These are phyloP conservation scores for Odocoileus virginianus DNA, from an alignment of 2,113 vertebrate species.

Conservation along the genomic window DNA sequence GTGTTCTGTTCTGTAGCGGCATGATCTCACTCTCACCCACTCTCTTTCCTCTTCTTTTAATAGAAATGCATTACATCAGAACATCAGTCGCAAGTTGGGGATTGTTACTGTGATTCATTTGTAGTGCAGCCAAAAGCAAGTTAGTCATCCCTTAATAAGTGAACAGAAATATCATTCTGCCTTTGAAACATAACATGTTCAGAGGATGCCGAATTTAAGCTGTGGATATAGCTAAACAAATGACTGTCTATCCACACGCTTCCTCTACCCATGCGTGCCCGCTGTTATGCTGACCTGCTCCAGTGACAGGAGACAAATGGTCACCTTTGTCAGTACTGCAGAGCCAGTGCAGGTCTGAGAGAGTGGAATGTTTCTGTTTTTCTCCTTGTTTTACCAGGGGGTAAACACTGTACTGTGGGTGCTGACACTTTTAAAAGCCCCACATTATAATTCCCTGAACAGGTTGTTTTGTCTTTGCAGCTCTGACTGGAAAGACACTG, in stretches of 20 bases:
- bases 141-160: conserved; percentile 76
- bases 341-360: not conserved
- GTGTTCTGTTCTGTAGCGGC: conserved; percentile 69
- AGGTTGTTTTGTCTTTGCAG: conserved; percentile 49
- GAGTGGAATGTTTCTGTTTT: not conserved
- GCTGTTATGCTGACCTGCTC: not conserved
- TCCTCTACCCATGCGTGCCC: not conserved
- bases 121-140: conserved; percentile 76
- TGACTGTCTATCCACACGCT: conserved; percentile 46
- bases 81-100: conserved; percentile 68
- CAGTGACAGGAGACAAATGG: not conserved
- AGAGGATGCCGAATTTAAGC: conserved; percentile 59
- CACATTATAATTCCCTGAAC: conserved; percentile 32
- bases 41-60: conserved; percentile 76
- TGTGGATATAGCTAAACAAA: conserved; percentile 61
- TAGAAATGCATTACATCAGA: conserved; percentile 75
- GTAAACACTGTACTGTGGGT: not conserved
- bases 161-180: conserved; percentile 74
- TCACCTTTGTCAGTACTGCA: not conserved
- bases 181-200: conserved; percentile 71
- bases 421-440: not conserved
- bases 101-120: conserved; percentile 74
- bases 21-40: conserved; percentile 74
- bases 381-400: not conserved
- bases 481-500: conserved; percentile 39